Evolutionary conservation across 2,113 vertebrate species (phyloP), one percentile per base, ranked within the genome.

Genomic region (Sylvietta virens): DNA sequence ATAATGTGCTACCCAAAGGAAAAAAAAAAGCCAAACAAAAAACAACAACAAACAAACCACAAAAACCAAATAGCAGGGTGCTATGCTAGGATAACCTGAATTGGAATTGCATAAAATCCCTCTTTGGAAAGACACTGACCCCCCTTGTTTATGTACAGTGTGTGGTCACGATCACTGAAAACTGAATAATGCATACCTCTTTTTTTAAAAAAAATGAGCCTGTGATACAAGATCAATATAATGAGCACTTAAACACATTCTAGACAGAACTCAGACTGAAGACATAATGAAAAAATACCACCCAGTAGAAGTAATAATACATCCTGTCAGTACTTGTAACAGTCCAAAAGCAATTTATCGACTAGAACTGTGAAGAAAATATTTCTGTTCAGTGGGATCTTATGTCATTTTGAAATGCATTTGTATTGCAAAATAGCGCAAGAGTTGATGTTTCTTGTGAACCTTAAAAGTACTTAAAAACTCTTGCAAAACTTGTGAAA

Each of bases 261-360:
- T 35, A 91, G 80, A 74, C 45, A 88, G 67, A 90, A n/a, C 28
- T 76, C 31, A 48, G 54, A 53, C 45, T 70, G 67, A 84, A 77
- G 72, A 57, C 22, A 70, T 61, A 88, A 81, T 88, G 72, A 91
- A 89, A 86, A 92, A 95, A 87, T 58, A 50, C 69, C 84, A 89
- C 45, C 33, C 69, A 73, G 67, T 14, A 69, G 35, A 87, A 94
- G 48, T 62, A 92, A 89, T 81, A 86, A 84, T 33, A 62, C 35
- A 66, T 74, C 30, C 89, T 92, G 72, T 81, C 77, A 84, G 69
- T 65, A 83, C 33, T 66, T 24, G 16, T 81, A 78, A 86, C 51
- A 86, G 86, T 64, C 66, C 70, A 88, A 88, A 92, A 92, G 37
- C 76, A 94, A 94, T 94, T 90, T 88, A 80, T 80, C 0, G 4